Evolutionary conservation across 2,797 vertebrate genomes (phyloP), one percentile per base, ranked within the genome.

Genomic region (Pitangus sulphuratus): DNA sequence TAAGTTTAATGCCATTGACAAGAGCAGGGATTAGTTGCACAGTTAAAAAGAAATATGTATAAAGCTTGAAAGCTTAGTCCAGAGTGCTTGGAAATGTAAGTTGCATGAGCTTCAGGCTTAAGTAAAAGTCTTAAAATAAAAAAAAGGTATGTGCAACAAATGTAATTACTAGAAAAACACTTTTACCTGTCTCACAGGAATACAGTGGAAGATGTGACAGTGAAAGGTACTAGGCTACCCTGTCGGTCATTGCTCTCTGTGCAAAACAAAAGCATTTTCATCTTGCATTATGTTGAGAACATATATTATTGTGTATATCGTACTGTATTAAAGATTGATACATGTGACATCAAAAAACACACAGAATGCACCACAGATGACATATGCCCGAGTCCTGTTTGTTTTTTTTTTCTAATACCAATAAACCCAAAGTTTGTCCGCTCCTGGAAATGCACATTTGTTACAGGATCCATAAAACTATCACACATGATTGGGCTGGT

Each of bases 331-430:
- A 64, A 79, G 45, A 28, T 24, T 50, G 53, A 35, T 4, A 20
- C 1, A 1, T 47, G 11, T 5, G 11, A 54, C 17, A 12, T 11
- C 2, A 15, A 47, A 74, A 60, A 35, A 30, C 9, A 20, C 50
- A 8, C 7, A 31, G 20, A 54, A 31, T 50, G 28, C 8, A 44
- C 9, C 6, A 12, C 22, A 24, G 39, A 14, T 9, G 91, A 2
- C 8, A 2, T 11, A 15, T 0, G 0, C 40, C 51, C 42, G 39
- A 64, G n/a, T 90, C 62, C 20, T 37, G 2, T 13, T 39, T 39
- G 12, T 5, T 39, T 35, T 50, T 35, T 50, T 60, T 33, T 84
- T 70, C 74, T 15, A 33, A 37, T 54, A 25, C 37, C 14, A 68
- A 12, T 15, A 68, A 74, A 53, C 18, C 3, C 26, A 15, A 40